phyloP scores from a whole-genome alignment of 2,113 vertebrate genomes.

The Coptodon bakossiorum region DNA sequence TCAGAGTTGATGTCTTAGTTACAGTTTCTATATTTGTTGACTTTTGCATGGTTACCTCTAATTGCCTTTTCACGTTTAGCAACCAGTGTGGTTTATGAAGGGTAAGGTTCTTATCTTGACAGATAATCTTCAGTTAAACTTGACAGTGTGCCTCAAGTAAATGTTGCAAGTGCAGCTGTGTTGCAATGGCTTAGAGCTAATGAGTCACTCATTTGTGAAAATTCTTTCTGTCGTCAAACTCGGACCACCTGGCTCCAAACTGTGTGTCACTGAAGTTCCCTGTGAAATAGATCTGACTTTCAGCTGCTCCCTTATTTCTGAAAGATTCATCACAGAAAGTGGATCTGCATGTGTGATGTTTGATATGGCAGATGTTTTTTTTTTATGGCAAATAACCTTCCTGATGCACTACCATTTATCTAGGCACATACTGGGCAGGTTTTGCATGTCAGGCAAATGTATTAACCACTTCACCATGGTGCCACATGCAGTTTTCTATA shows the following conservation, averaged over 20 bases:
- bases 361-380: background rate
- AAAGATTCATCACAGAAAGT: background rate
- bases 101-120: background rate
- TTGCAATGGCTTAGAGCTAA: background rate
- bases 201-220: background rate
- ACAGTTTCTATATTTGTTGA: background rate
- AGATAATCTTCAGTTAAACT: fast-evolving
- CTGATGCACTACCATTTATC: background rate
- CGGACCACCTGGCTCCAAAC: background rate
- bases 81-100: background rate
- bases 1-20: background rate
- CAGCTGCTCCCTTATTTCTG: background rate
- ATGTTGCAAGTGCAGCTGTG: background rate
- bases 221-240: background rate
- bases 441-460: background rate
- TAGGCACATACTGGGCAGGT: background rate
- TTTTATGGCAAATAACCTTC: background rate
- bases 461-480: background rate
- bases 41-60: background rate
- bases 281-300: background rate
- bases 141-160: background rate
- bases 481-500: background rate
- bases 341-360: background rate
- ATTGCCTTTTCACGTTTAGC: background rate
- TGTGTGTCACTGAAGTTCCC: background rate